Evolutionary conservation across 23 tunicate species (phyloP).

Genomic region (Phallusia fumigata): DNA sequence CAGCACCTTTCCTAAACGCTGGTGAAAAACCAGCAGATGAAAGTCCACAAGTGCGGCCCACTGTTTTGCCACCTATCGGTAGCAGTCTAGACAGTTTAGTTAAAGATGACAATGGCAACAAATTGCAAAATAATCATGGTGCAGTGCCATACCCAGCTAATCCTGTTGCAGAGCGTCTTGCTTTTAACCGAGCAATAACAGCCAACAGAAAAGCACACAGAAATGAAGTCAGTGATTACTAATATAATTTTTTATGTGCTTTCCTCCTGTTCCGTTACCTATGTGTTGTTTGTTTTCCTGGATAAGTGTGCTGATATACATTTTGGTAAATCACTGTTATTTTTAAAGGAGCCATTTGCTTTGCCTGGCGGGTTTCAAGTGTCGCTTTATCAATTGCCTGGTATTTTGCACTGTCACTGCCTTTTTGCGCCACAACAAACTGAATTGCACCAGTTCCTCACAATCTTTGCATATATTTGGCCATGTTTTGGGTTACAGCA

Average conservation of each 20-base stretch:
- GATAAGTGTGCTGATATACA: background rate
- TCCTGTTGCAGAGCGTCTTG: background rate
- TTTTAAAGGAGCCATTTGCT: background rate
- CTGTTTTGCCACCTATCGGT: constrained; percentile 47
- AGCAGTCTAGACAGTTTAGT: background rate
- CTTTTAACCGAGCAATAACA: background rate
- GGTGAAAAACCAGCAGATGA: constrained; percentile 10
- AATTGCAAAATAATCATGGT: background rate
- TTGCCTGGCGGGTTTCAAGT: background rate
- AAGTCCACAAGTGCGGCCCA: constrained; percentile 5
- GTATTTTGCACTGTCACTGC: constrained; percentile 8
- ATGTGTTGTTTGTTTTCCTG: background rate
- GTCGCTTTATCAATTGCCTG: background rate
- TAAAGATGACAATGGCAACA: background rate
- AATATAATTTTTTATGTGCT: background rate
- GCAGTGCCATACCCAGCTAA: background rate
- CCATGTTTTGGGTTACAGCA: too few relatives aligned
- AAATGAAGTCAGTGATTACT: background rate
- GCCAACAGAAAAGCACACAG: background rate
- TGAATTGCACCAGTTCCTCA: background rate
- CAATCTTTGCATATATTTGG: background rate
- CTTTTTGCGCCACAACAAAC: background rate
- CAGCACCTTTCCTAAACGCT: constrained; percentile 51
- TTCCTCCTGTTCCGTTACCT: background rate
- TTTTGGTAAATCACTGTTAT: constrained; percentile 9